Evolutionary conservation across 2,113 vertebrate species (phyloP).

Genomic region (Spizaetus ornatus): DNA sequence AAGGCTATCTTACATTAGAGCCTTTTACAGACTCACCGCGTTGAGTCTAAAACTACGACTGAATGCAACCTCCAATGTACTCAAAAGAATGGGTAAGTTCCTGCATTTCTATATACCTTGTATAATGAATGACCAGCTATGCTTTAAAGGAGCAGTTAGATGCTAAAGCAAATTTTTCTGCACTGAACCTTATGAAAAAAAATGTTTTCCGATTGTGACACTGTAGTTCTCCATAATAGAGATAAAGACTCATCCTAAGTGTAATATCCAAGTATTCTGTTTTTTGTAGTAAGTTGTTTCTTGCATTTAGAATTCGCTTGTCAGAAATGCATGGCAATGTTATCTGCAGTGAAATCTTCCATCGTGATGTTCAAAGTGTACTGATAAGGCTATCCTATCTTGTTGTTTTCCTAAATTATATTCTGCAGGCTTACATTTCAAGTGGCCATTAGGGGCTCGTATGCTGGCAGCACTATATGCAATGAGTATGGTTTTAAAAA

Average conservation of each 20-base stretch:
- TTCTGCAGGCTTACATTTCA: slow-evolving; percentile 99
- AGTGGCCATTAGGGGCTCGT: slow-evolving; percentile 99
- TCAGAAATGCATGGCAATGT: slow-evolving; percentile 74
- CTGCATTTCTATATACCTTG: slow-evolving; percentile 74
- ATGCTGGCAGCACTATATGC: slow-evolving; percentile 97
- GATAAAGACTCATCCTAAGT: slow-evolving; percentile 29
- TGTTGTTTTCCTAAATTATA: slow-evolving; percentile 84
- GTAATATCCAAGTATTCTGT: slow-evolving; percentile 36
- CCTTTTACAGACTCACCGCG: slow-evolving; percentile 89
- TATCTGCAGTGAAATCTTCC: slow-evolving; percentile 75
- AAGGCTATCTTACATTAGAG: slow-evolving; percentile 87
- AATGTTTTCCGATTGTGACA: background rate
- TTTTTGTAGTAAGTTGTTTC: slow-evolving; percentile 49
- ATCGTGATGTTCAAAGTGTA: slow-evolving; percentile 70
- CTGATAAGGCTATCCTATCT: slow-evolving; percentile 80
- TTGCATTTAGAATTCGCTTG: slow-evolving; percentile 66
- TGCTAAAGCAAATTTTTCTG: slow-evolving; percentile 12
- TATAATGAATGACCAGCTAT: slow-evolving; percentile 24
- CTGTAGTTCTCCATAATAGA: slow-evolving; percentile 31
- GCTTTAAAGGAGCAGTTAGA: slow-evolving; percentile 46
- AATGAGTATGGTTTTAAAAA: slow-evolving; percentile 97
- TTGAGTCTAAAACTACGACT: slow-evolving; percentile 95
- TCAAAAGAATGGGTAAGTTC: slow-evolving; percentile 99
- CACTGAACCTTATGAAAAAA: slow-evolving; percentile 49
- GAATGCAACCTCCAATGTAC: slow-evolving; percentile 99